A percentile compares a stretch with the other conserved stretches of the same genome.
Conservation (phyloP, 2,113 vertebrate genomes). For the Lycocorax pyrrhopterus region DNA sequence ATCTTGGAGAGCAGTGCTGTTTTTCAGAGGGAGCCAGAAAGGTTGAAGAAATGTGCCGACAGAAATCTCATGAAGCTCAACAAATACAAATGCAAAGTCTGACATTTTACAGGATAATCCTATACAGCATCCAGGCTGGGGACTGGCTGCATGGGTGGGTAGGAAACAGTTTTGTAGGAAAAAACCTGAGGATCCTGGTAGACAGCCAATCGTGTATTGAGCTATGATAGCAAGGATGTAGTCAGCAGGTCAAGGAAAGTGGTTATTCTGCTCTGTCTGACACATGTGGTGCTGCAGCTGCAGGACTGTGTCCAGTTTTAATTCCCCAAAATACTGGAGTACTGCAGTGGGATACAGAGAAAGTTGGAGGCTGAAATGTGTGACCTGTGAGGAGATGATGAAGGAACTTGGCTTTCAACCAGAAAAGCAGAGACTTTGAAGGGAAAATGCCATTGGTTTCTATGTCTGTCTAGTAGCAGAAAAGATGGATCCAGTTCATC, state of each 20-base stretch:
- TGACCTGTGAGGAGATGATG: background rate
- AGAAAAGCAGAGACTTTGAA: background rate
- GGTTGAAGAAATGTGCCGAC: background rate
- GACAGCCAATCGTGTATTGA: rapidly evolving
- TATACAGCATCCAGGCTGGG: background rate
- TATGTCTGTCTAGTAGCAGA: background rate
- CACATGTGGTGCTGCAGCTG: background rate
- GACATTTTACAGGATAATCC: background rate
- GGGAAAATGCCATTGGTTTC: background rate
- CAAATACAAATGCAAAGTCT: background rate
- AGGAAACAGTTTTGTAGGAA: background rate
- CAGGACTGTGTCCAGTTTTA: background rate
- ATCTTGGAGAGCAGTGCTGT: background rate
- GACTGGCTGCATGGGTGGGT: background rate
- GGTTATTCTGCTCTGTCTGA: background rate
- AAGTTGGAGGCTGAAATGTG: rapidly evolving
- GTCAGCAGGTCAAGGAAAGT: background rate
- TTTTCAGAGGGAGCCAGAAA: background rate
- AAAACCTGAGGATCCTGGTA: background rate
- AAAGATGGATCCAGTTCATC: background rate
- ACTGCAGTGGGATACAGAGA: background rate
- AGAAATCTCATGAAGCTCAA: background rate
- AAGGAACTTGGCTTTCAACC: background rate
- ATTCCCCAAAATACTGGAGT: background rate
- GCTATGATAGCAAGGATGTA: background rate